phyloP scores from a whole-genome alignment of 2,888 invertebrate genomes.

The Phengaris alcon region DNA sequence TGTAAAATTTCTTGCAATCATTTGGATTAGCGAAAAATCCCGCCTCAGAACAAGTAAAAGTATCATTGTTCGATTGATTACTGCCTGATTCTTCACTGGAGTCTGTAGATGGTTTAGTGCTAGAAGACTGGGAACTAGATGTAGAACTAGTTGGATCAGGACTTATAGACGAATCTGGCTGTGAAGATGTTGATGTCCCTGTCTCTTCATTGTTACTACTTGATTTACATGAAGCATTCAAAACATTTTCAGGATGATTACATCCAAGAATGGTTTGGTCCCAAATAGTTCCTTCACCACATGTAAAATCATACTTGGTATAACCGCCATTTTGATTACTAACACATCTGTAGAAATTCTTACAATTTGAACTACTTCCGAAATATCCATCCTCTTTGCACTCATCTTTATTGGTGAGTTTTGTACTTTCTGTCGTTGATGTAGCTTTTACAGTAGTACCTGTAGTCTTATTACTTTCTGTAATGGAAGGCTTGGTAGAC shows the following conservation, averaged over 20 bases:
- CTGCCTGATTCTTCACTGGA: conserved; percentile 50
- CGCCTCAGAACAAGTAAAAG: conserved; percentile 74
- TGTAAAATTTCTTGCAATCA: conserved; percentile 83
- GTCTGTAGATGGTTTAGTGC: conserved; percentile 34
- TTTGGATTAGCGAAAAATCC: conserved; percentile 81
- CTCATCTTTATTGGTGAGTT: conserved; percentile 1
- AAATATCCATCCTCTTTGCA: conserved; percentile 28
- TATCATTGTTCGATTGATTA: conserved; percentile 48
- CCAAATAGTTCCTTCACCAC: conserved; percentile 81
- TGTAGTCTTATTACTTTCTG: conserved; percentile 2
- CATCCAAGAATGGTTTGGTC: conserved; percentile 76
- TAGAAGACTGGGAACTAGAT: conserved; percentile 37
- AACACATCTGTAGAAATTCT: conserved; percentile 74
- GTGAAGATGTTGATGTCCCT: conserved; percentile 40
- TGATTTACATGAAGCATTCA: conserved; percentile 56
- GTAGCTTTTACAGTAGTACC: background rate
- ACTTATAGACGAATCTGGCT: conserved; percentile 38
- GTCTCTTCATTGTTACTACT: conserved; percentile 34
- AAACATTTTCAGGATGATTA: conserved; percentile 68
- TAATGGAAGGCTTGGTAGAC: background rate
- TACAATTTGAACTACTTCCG: conserved; percentile 33
- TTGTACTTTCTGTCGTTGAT: conserved; percentile 18
- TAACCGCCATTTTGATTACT: conserved; percentile 62
- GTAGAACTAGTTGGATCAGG: conserved; percentile 33
- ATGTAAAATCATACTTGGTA: conserved; percentile 75